Evolutionary conservation across 2,888 invertebrate genomes (phyloP), one percentile per base, ranked within the genome.

Genomic region (Dyspetes luteomarginatus): DNA sequence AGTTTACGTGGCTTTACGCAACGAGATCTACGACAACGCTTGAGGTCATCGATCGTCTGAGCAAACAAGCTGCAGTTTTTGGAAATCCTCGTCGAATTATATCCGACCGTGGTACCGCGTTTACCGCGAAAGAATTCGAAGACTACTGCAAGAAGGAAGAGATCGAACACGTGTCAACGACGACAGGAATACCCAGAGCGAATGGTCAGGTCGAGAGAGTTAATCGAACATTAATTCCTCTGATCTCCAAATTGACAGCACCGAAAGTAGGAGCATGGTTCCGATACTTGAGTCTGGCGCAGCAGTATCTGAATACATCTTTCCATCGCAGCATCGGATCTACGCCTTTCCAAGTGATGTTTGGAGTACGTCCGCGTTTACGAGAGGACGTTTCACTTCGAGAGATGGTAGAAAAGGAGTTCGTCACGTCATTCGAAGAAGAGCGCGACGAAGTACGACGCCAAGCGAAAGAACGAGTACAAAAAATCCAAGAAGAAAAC

Each of bases 1-100:
- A 90, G 71, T 90, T 88, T 71, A 76, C 74, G 0, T 89, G 88
- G 89, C 30, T 89, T 7, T 88, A 88, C 72, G 80, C 87, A 0
- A 87, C 86, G 0, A 89, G 87, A 75, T 82, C 88, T 0, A 88
- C 86, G 0, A 81, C 78, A 4, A 24, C 86, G 0, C 81, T 82
- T 15, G 86, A 88, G 65, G 56, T 58, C 17, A 15, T 81, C 7
- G 50, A 75, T 22, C 45, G 75, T 15, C 9, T 82, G 0, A 24
- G 7, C 2, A 67, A 60, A 7, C 82, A 83, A 41, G 28, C 81
- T 1, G 41, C 62, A 0, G 19, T 75, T 0, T 84, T 84, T 30
- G 82, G 82, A 0, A 83, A 83, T 50, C 82, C 80, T 2, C 7
- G 68, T n/a, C 71, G 71, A 41, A 71, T 71, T 7, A 84, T 87